A percentile compares a stretch with the other conserved stretches of the same genome.
Evolutionary conservation across 2,797 vertebrate genomes (phyloP).

Genomic region (Falco berigora): DNA sequence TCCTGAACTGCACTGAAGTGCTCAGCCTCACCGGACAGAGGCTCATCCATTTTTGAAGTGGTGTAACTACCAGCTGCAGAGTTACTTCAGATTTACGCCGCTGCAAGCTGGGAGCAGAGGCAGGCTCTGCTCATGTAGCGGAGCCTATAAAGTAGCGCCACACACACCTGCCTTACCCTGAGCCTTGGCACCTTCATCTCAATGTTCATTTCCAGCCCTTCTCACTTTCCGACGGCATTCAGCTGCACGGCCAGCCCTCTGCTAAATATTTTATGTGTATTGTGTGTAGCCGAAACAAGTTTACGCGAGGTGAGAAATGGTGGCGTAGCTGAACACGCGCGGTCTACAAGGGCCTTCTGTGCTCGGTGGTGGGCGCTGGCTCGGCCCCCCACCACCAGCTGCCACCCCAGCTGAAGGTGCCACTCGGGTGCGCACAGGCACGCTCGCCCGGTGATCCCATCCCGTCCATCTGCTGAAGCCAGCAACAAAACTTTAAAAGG

Average conservation of each 20-base stretch:
- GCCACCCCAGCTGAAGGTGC: neutral
- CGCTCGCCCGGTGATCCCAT: accelerated
- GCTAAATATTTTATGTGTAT: conserved; percentile 11
- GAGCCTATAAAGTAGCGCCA: neutral
- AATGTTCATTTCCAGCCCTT: neutral
- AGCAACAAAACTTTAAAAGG: neutral
- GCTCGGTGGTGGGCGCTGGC: accelerated
- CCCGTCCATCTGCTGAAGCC: neutral
- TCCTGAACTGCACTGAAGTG: neutral
- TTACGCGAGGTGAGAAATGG: neutral
- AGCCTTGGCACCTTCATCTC: neutral
- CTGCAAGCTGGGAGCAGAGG: neutral
- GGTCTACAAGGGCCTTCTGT: neutral
- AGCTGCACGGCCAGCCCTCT: neutral
- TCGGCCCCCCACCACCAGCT: accelerated
- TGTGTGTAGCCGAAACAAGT: neutral
- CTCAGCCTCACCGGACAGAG: neutral
- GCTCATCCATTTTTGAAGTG: neutral
- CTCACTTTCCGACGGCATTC: neutral
- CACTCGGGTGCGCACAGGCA: neutral
- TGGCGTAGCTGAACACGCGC: neutral
- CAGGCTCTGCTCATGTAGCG: neutral
- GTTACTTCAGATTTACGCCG: neutral
- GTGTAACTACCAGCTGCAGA: accelerated
- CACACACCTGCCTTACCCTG: neutral